Evolutionary conservation across 2,888 invertebrate species (phyloP), one percentile per base, ranked within the genome.

Genomic region (Andrena trimmerana): DNA sequence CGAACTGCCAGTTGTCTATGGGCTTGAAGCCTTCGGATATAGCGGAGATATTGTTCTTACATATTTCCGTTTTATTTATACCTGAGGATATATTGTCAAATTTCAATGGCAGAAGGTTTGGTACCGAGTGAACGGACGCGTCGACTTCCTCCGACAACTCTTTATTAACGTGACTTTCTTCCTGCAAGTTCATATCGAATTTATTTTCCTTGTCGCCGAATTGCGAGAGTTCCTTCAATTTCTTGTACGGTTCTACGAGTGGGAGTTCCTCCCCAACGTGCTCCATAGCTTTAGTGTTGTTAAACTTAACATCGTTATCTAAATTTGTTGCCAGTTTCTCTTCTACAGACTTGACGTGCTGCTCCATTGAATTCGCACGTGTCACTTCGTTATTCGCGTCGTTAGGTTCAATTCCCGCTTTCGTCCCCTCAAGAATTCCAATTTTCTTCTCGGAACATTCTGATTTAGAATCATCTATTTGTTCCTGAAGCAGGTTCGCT

Each of bases 251-350:
- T 48, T 88, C 87, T 24, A 81, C 50, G 24, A 86, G 73, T 36
- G 82, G 24, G n/a, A 66, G n/a, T 67, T 88, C 84, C 29, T 84
- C 76, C 7, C 70, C 29, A 29, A 72, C 66, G 16, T 79, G 67
- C 69, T 73, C 77, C 78, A 93, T 94, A 88, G 94, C 94, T 88
- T 95, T 95, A 92, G 94, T 63, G 20, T 75, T 85, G 2, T 75
- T 29, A n/a, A 71, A 77, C 36, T 69, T 82, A 54, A 72, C 57
- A 29, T 87, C 80, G 10, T 74, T 75, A 24, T 82, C 84, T 10
- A 82, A 76, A 67, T 7, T 76, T 2, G 79, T 33, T 2, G 48
- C 54, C 48, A 76, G 16, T 63, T 81, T 86, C n/a, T 80, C 86
- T 66, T 85, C 78, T 1, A 42, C 0, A 27, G 67, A 4, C 54